Percentiles rank a stretch among this genome's conserved stretches.
These are phyloP conservation scores for Prunella fulvescens DNA, from an alignment of 2,113 vertebrate genomes.

Conservation along the genomic window DNA sequence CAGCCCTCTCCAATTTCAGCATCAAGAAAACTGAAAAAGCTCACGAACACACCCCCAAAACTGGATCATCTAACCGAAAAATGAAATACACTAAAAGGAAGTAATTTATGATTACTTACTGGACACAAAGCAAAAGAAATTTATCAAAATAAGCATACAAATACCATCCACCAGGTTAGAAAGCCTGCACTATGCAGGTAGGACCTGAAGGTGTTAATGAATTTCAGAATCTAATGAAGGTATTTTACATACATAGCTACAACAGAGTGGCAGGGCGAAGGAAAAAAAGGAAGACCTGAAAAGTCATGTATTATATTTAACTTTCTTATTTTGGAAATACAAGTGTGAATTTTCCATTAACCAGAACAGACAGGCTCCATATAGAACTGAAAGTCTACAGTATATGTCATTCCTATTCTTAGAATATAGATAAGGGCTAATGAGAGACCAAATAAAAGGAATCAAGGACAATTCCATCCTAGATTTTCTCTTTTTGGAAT, in stretches of 20 bases:
- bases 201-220: background rate
- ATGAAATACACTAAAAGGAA: background rate
- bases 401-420: background rate
- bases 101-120: background rate
- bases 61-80: background rate
- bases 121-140: background rate
- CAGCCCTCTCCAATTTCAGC: background rate
- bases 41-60: background rate
- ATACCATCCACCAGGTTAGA: background rate
- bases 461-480: background rate
- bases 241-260: background rate
- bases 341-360: background rate
- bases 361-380: background rate
- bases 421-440: background rate
- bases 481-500: background rate
- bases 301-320: background rate
- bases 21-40: background rate
- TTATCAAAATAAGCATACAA: background rate
- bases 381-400: background rate
- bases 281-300: background rate
- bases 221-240: background rate
- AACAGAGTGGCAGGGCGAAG: background rate
- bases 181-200: background rate
- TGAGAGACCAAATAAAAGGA: background rate
- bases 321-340: background rate